Evolutionary conservation across 1,140 invertebrate genomes (phyloP), one percentile per base, ranked within the genome.

Genomic region (Thaumetopoea pityocampa): DNA sequence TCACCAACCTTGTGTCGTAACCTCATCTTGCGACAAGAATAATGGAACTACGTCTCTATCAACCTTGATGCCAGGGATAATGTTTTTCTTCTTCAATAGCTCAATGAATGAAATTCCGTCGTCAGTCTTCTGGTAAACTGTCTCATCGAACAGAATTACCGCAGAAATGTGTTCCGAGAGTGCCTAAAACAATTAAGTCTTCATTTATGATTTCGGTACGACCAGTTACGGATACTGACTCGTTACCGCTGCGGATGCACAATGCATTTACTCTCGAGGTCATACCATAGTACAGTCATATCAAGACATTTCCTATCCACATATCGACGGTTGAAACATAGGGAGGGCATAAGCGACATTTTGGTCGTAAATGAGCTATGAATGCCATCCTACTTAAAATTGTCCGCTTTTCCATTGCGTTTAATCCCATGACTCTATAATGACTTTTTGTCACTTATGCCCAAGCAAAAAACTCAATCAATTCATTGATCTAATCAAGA

Each of bases 111-210:
- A 89, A 0, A 88, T 91, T 7, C 94, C 94, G 69, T 94, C 90
- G 49, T 94, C 92, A 22, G 92, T 87, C 65, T 95, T 97, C 84
- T 99, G 97, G 85, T 97, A 97, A 7, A 99, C 88, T 2, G 98
- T 99, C 83, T 99, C 98, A 71, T 99, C 94, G 88, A 96, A 99
- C 19, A 99, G 87, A 49, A 97, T 96, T 0, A 96, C 94, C 27
- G 94, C 95, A 24, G 94, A 96, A 51, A 97, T 91, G 66, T 93
- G 88, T 7, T 93, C 87, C 17, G 88, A 78, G 15, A 90, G 63
- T 29, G 45, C 30, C 72, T 76, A 55, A 18, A 68, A 66, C 16
- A 20, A 19, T n/a, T n/a, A n/a, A n/a, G n/a, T n/a, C n/a, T n/a
- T n/a, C n/a, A 4, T 16, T 10, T 28, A 28, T 10, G 11, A 5